Percentiles rank a stretch among this genome's conserved stretches.
phyloP scores from a whole-genome alignment of 2,797 vertebrate species.

The Sphenopsis melanotis region DNA sequence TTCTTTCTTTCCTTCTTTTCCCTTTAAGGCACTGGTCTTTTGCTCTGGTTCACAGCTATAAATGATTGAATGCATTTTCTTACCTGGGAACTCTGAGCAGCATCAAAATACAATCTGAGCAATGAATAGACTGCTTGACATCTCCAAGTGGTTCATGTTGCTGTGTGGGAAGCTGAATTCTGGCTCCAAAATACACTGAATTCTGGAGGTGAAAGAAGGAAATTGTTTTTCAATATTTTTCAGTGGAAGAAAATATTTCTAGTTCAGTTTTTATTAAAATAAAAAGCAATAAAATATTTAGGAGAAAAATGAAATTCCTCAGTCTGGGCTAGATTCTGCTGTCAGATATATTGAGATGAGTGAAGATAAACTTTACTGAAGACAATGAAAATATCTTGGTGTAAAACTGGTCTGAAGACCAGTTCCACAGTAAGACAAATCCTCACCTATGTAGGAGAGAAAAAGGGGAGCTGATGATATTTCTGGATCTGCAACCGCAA shows the following conservation, averaged over 20 bases:
- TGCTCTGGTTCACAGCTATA: not conserved
- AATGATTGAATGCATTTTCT: not conserved
- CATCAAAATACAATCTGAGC: conserved; percentile 19
- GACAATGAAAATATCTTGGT: not conserved
- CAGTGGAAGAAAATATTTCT: not conserved
- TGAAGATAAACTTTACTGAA: not conserved
- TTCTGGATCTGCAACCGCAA: not conserved
- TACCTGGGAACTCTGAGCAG: conserved; percentile 14
- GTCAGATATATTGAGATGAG: not conserved
- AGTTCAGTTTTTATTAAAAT: not conserved
- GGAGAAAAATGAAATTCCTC: not conserved
- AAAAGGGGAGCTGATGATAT: not conserved
- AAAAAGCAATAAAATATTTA: not conserved
- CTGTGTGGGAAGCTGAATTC: not conserved
- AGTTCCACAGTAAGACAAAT: not conserved
- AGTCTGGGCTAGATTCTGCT: not conserved
- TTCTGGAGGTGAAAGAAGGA: not conserved
- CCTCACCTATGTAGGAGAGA: not conserved
- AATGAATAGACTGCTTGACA: not conserved
- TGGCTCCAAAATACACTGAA: not conserved
- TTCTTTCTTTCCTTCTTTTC: conserved; percentile 16
- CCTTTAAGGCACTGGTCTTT: conserved; percentile 10
- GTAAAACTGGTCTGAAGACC: not conserved
- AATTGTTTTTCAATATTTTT: not conserved
- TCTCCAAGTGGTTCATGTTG: not conserved